A percentile compares a stretch with the other conserved stretches of the same genome.
Evolutionary conservation across 1,140 invertebrate species (phyloP).

Genomic region (Heliothis subflexa): DNA sequence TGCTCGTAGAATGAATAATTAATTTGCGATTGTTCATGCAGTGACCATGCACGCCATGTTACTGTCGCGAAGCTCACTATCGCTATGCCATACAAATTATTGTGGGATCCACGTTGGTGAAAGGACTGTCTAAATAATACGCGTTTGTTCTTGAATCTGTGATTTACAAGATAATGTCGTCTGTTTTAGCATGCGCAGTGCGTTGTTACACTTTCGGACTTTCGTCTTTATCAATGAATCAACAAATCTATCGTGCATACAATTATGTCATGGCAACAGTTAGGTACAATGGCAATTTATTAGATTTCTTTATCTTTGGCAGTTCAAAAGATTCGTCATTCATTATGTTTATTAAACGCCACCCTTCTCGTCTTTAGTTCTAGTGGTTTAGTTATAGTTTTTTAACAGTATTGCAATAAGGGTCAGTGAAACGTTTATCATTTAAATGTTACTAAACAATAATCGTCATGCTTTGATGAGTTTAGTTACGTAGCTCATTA

Average conservation of each 20-base stretch:
- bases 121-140: conserved; percentile 5
- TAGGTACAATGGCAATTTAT: neutral
- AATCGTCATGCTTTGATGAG: conserved; percentile 21
- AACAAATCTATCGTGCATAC: neutral
- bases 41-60: neutral
- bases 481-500: neutral
- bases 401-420: neutral
- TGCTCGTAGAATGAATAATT: conserved; percentile 16
- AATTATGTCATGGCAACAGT: no score
- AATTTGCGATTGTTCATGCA: conserved; percentile 17
- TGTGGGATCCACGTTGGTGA: conserved; percentile 13
- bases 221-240: neutral
- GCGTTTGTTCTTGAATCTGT: neutral
- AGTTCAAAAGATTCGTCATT: neutral
- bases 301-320: neutral
- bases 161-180: conserved; percentile 2
- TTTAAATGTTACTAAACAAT: conserved; percentile 33
- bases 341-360: neutral
- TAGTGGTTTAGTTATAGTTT: no score
- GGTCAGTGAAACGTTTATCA: neutral
- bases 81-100: conserved; percentile 13
- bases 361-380: no score
- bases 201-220: neutral
- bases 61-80: neutral
- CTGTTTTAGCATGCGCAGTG: neutral